Evolutionary conservation across 2,797 vertebrate genomes (phyloP).

Genomic region (Agapornis canus): DNA sequence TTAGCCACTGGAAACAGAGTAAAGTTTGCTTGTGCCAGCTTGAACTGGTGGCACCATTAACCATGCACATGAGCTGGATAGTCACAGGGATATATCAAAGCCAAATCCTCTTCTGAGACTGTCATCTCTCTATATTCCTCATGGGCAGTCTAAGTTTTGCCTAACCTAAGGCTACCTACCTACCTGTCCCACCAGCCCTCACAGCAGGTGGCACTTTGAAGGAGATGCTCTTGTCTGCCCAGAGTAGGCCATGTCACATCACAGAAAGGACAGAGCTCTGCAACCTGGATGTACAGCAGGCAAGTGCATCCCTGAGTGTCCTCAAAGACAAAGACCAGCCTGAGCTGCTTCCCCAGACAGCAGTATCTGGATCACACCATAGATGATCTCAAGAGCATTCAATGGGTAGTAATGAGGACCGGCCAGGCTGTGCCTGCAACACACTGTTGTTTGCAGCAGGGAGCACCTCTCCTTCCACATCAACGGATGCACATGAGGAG

Average conservation of each 20-base stretch:
- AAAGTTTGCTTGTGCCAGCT: background rate
- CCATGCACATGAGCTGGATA: background rate
- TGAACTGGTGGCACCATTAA: background rate
- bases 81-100: background rate
- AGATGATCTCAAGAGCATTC: background rate
- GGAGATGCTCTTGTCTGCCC: background rate
- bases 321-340: background rate
- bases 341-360: background rate
- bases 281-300: background rate
- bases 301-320: background rate
- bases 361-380: background rate
- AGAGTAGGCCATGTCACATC: fast-evolving
- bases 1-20: background rate
- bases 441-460: background rate
- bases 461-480: background rate
- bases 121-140: background rate
- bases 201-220: background rate
- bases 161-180: background rate
- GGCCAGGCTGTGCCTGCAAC: background rate
- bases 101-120: background rate
- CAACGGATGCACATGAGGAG: background rate
- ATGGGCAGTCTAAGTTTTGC: background rate
- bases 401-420: background rate
- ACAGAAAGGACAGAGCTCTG: background rate
- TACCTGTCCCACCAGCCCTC: background rate